Evolutionary conservation across 2,888 invertebrate species (phyloP), one percentile per base, ranked within the genome.

Genomic region (Eucera pruinosa): DNA sequence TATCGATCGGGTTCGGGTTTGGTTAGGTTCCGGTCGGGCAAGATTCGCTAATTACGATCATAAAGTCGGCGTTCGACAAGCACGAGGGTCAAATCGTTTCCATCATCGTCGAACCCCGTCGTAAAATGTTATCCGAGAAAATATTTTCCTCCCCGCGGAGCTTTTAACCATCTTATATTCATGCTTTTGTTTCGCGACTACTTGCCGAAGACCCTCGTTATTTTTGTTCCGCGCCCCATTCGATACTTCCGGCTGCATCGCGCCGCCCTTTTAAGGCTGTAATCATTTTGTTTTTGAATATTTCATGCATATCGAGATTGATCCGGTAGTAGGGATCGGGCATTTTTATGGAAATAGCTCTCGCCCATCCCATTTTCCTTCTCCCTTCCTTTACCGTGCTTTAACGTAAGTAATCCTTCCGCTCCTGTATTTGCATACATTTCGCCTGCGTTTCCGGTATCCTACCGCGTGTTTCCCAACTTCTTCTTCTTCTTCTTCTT

Each of bases 251-350:
- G 50, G 54, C 43, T 78, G 60, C 77, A 75, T 64, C 75, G 62
- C 33, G 41, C 43, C 62, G 76, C 76, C n/a, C n/a, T 64, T 43
- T 75, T 70, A 75, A 66, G 66, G 57, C 47, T 58, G 71, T 78
- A 76, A 70, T 78, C 71, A 78, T 78, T 78, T 76, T 78, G 76
- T 76, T 78, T 78, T 57, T 74, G 73, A 73, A 78, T 78, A 74
- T 67, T 78, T 78, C 73, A 78, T 68, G 74, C 62, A 75, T 66
- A 77, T 75, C 71, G 77, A 64, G 77, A 78, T 77, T 68, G 78
- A 78, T 77, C 67, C 68, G 68, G 45, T 41, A n/a, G n/a, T n/a
- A 67, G 69, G 64, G 73, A 65, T 73, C 76, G 69, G 25, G 68
- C 41, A 58, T 66, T 77, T 77, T 79, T 73, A 81, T 81, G 80